Evolutionary conservation across 2,113 vertebrate species (phyloP), one percentile per base, ranked within the genome.

Genomic region (Ammodramus savannarum): DNA sequence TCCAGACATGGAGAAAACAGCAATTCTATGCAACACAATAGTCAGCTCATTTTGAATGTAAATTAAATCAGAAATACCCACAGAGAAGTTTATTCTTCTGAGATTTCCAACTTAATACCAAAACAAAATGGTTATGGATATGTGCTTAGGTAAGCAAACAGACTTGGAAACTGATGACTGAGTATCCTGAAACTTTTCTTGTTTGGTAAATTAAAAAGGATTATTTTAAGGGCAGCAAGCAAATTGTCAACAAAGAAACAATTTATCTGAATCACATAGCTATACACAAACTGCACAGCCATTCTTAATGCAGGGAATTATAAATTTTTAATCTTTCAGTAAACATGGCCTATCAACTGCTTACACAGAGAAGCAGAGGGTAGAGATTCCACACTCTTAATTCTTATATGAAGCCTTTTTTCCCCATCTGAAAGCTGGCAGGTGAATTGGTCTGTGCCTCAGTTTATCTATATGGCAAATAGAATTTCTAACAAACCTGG

Each of bases 51-150:
- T 90, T 46, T 66, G 72, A 90, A 96, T 81, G 68, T 17, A 91
- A 95, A 94, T 84, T 29, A 84, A 89, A 84, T 41, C 31, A 81
- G 43, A 84, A 92, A 83, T 58, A 74, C n/a, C 18, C 62, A 82
- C 36, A 73, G 71, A 88, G n/a, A 88, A 88, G 46, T 84, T 85
- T 65, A 83, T 77, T 95, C 63, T 90, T 94, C 39, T 55, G 68
- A 95, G 76, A 92, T 89, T 89, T 74, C 51, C 55, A 91, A 51
- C 61, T 71, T 86, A 84, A 80, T 89, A 92, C 90, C 59, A 57
- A 84, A 96, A 84, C 73, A 89, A 77, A 77, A 69, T 54, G 20
- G 29, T 58, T 81, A 71, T 55, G 46, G 26, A 26, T 81, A 77
- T 55, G 20, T 71, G 54, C 62, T 94, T 89, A 78, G 57, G 65